Evolutionary conservation across 2,797 vertebrate genomes (phyloP), one percentile per base, ranked within the genome.

Genomic region (Eurystomus glaucurus): DNA sequence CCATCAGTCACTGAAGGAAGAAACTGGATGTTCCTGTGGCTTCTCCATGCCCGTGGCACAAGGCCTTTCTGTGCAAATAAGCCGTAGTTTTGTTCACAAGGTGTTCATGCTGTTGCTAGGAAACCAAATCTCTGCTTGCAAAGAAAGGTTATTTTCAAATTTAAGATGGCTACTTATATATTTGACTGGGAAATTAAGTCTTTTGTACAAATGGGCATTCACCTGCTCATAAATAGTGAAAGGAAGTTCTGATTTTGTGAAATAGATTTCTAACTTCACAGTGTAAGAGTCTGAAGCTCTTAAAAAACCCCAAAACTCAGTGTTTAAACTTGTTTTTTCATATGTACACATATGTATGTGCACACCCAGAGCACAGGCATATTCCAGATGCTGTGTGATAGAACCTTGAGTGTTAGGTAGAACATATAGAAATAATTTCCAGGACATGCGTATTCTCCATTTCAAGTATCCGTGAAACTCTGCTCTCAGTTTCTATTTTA

Each of bases 31-130:
- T 3, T 64, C 75, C 11, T 13, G 12, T 19, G 14, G 14, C 51
- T 33, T 95, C 93, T 72, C 91, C 22, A 39, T 51, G 92, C 35
- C 58, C 18, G 4, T 75, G 92, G 90, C 93, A 68, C 9, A 1
- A 41, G 84, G 74, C 79, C 84, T 62, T 76, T 90, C 77, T 10
- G 54, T 31, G 21, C 31, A 37, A 33, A 43, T 41, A 14, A 31
- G 65, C 37, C 33, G 15, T 5, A 6, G 19, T 64, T 87, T 78
- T 85, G 50, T 51, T 88, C 81, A 21, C 71, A 84, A 95, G 90
- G 75, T 37, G 80, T 23, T 81, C 31, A 1, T 96, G 90, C 90
- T 78, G 97, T 97, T 85, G 39, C 96, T 85, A 77, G 95, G 95
- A 96, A 77, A 97, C 95, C 14, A 26, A 74, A 78, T 83, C 78